phyloP scores from a whole-genome alignment of 2,797 vertebrate genomes.

The Leptodactylus fallax region DNA sequence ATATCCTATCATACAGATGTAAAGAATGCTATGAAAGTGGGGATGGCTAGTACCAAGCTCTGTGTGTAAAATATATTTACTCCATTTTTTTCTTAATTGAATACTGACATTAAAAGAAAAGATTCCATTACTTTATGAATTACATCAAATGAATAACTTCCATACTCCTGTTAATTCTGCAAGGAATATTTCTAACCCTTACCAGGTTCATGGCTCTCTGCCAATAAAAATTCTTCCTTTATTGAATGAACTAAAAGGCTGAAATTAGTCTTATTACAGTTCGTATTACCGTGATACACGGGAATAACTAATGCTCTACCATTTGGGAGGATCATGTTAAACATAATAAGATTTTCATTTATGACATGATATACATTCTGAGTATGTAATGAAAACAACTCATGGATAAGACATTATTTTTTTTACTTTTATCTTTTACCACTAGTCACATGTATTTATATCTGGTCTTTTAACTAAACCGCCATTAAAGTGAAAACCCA shows the following conservation, averaged over 20 bases:
- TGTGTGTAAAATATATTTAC: not conserved
- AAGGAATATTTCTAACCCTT: not conserved
- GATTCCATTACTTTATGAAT: not conserved
- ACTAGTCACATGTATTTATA: too few relatives aligned
- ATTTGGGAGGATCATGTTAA: not conserved
- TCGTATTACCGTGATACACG: too few relatives aligned
- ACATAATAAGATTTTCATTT: not conserved
- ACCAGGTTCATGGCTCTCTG: too few relatives aligned
- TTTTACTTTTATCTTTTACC: too few relatives aligned
- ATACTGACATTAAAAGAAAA: not conserved
- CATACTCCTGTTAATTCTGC: not conserved
- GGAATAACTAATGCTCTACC: not conserved
- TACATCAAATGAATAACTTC: not conserved
- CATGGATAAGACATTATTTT: too few relatives aligned
- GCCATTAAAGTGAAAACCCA: too few relatives aligned
- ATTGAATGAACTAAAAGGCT: not conserved
- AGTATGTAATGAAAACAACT: not conserved
- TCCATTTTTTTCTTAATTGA: not conserved
- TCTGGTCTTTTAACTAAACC: too few relatives aligned
- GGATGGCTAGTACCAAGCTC: not conserved
- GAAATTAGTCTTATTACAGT: not conserved
- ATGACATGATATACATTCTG: not conserved
- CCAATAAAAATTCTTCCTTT: not conserved
- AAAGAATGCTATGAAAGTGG: not conserved
- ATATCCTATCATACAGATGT: not conserved